Base-by-base conservation (phyloP, 2,113 vertebrate genomes). In the Eolophus roseicapilla region DNA sequence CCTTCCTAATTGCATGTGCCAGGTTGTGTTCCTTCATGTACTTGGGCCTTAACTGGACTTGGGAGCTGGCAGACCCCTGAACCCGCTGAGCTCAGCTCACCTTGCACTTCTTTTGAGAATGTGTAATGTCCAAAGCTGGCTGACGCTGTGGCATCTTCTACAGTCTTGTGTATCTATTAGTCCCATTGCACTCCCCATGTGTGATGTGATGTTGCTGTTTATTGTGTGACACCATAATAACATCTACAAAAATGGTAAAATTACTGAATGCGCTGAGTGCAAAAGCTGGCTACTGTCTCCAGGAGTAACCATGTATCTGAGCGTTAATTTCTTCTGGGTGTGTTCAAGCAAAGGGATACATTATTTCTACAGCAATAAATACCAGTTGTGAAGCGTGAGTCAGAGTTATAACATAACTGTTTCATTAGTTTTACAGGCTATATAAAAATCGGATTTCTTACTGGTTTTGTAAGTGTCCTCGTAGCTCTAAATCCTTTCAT, bases 161-260 rank as follows among this genome's bases (percentile, higher is more conserved):
- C 35, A 25, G 37, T 8, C 28, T 4, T 27, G 20, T 9, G 2
- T 17, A 17, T 29, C 28, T 1, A 0, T 63, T 23, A 50, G 35
- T 57, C 53, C 35, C 11, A 14, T 17, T 1, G 1, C 14, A 7
- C 23, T 53, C 29, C 39, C n/a, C 7, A 2, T 2, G 2, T 10
- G 15, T 28, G 73, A 31, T n/a, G 43, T 9, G 37, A 29, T 28
- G 17, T 28, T 73, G 29, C 55, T 29, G 0, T 60, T 65, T 35
- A 9, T 67, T 35, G 5, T 19, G 15, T 41, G 47, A 55, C 17
- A 27, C 39, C 8, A 8, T 17, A 53, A 31, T 6, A 35, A 33
- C 29, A 55, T 4, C 46, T 62, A 6, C 31, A 43, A 60, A 53
- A n/a, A 4, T 2, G 37, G 37, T 20, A 4, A 13, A 3, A 39